A percentile compares a stretch with the other conserved stretches of the same genome.
phyloP scores from a whole-genome alignment of 2,113 vertebrate species.

The Varanus salvator region DNA sequence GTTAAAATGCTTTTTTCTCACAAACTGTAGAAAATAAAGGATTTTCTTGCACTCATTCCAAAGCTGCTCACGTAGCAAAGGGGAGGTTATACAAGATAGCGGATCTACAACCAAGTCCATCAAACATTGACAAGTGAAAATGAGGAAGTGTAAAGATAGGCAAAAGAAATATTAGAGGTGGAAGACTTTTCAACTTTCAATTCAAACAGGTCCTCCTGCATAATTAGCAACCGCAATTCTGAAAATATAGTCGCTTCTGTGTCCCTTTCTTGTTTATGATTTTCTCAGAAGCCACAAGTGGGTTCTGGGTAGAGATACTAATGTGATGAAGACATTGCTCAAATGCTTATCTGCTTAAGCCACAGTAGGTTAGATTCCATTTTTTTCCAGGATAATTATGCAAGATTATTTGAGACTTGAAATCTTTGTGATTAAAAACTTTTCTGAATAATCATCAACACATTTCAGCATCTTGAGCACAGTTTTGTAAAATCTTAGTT shows the following conservation, averaged over 20 bases:
- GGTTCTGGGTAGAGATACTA: background rate
- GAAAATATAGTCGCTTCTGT: constrained; percentile 51
- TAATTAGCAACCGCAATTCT: constrained; percentile 69
- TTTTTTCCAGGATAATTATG: background rate
- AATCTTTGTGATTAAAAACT: background rate
- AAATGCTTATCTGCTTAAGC: background rate
- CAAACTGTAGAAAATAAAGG: constrained; percentile 52
- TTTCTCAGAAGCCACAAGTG: constrained; percentile 42
- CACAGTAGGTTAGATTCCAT: background rate
- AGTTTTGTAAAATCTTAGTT: constrained; percentile 1
- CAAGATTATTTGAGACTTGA: background rate
- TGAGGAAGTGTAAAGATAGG: constrained; percentile 68
- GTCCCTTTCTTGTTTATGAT: constrained; percentile 46
- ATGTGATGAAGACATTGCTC: background rate
- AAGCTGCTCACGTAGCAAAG: constrained; percentile 65
- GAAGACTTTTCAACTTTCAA: constrained; percentile 60
- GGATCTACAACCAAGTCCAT: constrained; percentile 67
- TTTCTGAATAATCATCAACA: background rate
- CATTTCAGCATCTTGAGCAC: background rate
- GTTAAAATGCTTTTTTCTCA: background rate
- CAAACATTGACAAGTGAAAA: constrained; percentile 75
- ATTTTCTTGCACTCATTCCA: constrained; percentile 53
- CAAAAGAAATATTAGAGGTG: constrained; percentile 64
- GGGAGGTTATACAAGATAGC: constrained; percentile 44
- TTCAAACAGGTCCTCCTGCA: constrained; percentile 62